Conservation (phyloP, 1,140 invertebrate species). For the Paraescarpia echinospica region DNA sequence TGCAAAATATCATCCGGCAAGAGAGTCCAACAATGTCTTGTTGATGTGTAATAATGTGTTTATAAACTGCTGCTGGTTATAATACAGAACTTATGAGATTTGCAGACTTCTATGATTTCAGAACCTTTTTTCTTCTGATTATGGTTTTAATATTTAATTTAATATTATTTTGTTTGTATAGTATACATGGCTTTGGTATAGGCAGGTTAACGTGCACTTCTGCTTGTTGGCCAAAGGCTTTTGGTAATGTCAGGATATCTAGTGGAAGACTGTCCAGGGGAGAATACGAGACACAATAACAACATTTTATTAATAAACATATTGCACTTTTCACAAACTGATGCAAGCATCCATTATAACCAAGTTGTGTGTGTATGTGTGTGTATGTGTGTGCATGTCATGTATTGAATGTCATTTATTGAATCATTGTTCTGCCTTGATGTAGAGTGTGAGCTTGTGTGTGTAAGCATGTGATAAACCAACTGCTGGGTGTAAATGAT, state of each 20-base stretch:
- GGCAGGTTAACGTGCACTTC: background rate
- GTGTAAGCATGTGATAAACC: background rate
- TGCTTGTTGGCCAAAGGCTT: background rate
- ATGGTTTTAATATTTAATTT: background rate
- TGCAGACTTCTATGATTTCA: background rate
- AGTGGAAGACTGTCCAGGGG: background rate
- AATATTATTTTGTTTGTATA: background rate
- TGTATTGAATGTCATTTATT: background rate
- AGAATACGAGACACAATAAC: background rate
- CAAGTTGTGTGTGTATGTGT: background rate
- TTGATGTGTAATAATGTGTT: background rate
- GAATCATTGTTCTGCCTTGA: background rate
- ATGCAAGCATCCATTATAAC: background rate
- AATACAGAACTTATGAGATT: background rate
- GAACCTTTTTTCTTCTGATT: background rate
- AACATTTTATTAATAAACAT: background rate
- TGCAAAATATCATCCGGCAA: background rate
- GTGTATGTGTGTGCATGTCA: background rate
- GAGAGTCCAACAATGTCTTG: background rate
- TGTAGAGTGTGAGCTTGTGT: background rate
- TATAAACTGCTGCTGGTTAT: background rate
- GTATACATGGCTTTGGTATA: background rate
- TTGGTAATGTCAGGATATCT: background rate
- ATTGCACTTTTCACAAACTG: background rate
- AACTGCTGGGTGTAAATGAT: background rate